A percentile compares a stretch with the other conserved stretches of the same genome.
Conservation (phyloP, 2,797 vertebrate genomes). For the Hemibagrus guttatus region DNA sequence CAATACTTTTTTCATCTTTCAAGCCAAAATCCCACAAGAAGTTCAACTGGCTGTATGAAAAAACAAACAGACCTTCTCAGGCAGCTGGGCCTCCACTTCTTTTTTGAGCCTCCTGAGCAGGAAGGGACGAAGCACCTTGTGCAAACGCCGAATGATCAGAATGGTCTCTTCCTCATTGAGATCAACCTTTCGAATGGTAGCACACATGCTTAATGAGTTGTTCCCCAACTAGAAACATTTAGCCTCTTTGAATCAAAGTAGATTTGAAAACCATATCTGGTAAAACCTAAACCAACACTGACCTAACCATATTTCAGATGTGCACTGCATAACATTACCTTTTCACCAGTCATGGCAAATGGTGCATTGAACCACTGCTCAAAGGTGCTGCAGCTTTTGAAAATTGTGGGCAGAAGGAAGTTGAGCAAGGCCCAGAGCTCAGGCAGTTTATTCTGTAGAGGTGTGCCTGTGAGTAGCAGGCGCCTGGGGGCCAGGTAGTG, state of each 20-base stretch:
- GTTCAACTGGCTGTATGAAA: not conserved
- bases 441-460: constrained; percentile 86
- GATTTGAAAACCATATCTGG: not conserved
- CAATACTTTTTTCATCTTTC: not conserved
- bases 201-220: not conserved
- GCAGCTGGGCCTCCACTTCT: constrained; percentile 86
- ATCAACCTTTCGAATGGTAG: constrained; percentile 74
- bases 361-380: constrained; percentile 82
- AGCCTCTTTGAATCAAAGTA: not conserved
- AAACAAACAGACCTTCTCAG: constrained; percentile 76
- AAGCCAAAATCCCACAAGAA: not conserved
- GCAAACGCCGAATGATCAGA: constrained; percentile 85
- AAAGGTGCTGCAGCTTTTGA: constrained; percentile 98
- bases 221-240: not conserved
- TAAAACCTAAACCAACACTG: not conserved
- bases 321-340: constrained; percentile 67
- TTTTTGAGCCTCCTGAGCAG: constrained; percentile 85
- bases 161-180: constrained; percentile 88
- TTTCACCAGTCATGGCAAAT: constrained; percentile 88
- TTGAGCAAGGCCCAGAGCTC: constrained; percentile 90
- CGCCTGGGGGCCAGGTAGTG: constrained; percentile 87
- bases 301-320: not conserved
- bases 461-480: constrained; percentile 83
- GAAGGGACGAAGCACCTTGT: constrained; percentile 86
- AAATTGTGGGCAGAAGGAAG: constrained; percentile 86